phyloP scores from a whole-genome alignment of 1,140 invertebrate species.

The Copidosoma floridanum region DNA sequence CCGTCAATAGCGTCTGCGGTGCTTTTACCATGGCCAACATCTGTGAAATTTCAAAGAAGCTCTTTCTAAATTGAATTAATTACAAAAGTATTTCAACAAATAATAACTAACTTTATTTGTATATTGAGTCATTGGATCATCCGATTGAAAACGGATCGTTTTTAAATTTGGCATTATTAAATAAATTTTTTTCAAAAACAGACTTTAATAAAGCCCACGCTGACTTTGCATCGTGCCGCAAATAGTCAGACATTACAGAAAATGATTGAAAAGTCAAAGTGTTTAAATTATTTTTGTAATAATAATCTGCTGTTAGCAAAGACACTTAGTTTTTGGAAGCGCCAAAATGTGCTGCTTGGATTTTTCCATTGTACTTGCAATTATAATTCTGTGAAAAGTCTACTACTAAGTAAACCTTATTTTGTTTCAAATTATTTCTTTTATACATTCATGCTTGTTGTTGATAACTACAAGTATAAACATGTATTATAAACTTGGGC shows the following conservation, averaged over 20 bases:
- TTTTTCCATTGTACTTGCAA: conserved; percentile 41
- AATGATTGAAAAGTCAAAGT: conserved; percentile 30
- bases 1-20: not conserved
- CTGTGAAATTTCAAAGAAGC: not conserved
- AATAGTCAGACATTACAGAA: conserved; percentile 26
- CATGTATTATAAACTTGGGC: conserved; percentile 18
- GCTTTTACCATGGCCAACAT: conserved; percentile 1
- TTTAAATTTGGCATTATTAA: not conserved
- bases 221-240: conserved; percentile 14
- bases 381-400: conserved; percentile 46
- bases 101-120: not conserved
- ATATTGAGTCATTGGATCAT: not conserved
- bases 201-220: not conserved
- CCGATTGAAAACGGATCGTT: not conserved
- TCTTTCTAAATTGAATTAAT: not conserved
- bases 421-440: conserved; percentile 36
- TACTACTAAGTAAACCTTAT: conserved; percentile 38
- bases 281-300: conserved; percentile 12
- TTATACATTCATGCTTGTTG: conserved; percentile 33
- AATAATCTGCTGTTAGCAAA: conserved; percentile 32
- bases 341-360: conserved; percentile 42
- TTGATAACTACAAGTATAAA: conserved; percentile 32
- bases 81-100: not conserved
- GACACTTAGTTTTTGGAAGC: conserved; percentile 35
- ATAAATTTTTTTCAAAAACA: not conserved